phyloP scores from a whole-genome alignment of 2,113 vertebrate species.

The Rhinolophus ferrumequinum region DNA sequence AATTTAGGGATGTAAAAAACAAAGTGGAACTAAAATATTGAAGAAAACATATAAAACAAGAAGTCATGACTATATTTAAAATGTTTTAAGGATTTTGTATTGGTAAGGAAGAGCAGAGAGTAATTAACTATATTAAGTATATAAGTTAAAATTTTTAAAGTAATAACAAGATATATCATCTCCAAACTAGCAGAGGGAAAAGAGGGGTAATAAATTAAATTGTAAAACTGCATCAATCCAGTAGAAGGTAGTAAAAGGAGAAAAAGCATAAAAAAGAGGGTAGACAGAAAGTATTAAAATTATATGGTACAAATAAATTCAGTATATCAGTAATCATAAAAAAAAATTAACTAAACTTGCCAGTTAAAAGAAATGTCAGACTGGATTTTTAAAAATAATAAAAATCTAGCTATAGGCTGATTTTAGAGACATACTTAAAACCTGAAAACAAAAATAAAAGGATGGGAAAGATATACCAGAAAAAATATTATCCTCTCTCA shows the following conservation, averaged over 20 bases:
- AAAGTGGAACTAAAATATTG: background rate
- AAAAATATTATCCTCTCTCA: background rate
- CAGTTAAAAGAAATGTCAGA: slow-evolving; percentile 16
- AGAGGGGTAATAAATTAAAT: background rate
- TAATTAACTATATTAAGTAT: background rate
- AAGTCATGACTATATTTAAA: background rate
- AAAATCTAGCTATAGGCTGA: background rate
- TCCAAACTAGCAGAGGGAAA: slow-evolving; percentile 15
- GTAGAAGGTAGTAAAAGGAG: background rate
- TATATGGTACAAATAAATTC: background rate
- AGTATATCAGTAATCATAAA: background rate
- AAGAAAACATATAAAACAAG: background rate
- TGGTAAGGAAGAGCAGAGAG: background rate
- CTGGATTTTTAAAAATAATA: background rate
- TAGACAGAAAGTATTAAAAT: slow-evolving; percentile 24
- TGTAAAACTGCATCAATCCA: background rate
- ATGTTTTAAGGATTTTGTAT: background rate
- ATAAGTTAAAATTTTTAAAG: background rate
- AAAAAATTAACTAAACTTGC: slow-evolving; percentile 19
- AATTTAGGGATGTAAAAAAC: slow-evolving; percentile 32
- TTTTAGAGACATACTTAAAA: slow-evolving; percentile 12
- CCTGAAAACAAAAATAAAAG: slow-evolving; percentile 22
- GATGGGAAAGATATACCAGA: background rate
- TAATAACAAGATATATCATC: slow-evolving; percentile 21
- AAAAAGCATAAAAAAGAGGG: background rate